phyloP scores from a whole-genome alignment of 2,888 invertebrate genomes.

The Lepidocyrtinus sp. region DNA sequence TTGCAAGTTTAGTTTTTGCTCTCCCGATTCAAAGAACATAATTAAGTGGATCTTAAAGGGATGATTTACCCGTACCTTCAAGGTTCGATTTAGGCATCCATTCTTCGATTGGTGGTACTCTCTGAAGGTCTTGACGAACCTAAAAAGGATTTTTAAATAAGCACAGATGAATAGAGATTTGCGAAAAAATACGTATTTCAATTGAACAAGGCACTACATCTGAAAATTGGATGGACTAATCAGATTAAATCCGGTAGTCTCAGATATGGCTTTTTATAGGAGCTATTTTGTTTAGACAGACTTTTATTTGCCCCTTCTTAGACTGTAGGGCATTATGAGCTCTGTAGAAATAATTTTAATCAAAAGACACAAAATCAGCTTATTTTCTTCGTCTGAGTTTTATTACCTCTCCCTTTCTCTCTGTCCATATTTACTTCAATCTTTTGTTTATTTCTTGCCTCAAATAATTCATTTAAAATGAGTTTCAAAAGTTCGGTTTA shows the following conservation, averaged over 20 bases:
- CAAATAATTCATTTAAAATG: background rate
- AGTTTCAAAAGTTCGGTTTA: background rate
- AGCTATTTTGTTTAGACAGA: background rate
- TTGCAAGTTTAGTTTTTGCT: background rate
- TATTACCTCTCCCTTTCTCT: background rate
- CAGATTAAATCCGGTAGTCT: background rate
- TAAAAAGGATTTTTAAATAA: conserved; percentile 43
- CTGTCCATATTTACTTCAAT: too few relatives aligned
- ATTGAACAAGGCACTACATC: background rate
- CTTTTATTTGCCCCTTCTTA: background rate
- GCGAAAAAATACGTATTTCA: background rate
- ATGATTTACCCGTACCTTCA: conserved; percentile 60
- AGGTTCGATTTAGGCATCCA: conserved; percentile 71
- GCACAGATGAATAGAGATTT: conserved; percentile 9
- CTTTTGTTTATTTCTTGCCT: background rate
- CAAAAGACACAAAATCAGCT: background rate
- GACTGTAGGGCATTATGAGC: background rate
- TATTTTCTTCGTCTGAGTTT: background rate
- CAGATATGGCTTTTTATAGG: background rate
- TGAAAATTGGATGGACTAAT: background rate
- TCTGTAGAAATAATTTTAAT: background rate
- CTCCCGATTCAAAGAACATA: background rate
- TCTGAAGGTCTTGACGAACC: conserved; percentile 70
- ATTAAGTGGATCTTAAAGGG: background rate
- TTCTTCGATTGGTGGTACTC: conserved; percentile 70